Percentiles rank a stretch among this genome's conserved stretches.
These are phyloP conservation scores for Acanthosepion esculentum DNA, from an alignment of 2,888 invertebrate species.

Conservation along the genomic window DNA sequence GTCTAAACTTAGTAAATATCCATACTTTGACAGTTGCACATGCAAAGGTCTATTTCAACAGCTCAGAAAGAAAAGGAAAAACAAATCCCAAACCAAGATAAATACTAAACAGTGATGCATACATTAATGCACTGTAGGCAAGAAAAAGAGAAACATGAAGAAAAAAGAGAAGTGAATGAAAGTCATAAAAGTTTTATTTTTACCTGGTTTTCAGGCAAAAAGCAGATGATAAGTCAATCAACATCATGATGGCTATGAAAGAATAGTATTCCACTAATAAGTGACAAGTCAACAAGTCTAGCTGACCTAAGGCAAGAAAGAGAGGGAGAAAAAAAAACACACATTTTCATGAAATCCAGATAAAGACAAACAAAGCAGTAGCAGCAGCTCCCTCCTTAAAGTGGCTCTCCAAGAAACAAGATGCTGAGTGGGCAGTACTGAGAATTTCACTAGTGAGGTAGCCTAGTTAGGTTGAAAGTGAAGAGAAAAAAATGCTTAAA, in stretches of 20 bases:
- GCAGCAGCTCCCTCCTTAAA: neutral
- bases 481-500: neutral
- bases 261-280: neutral
- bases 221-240: neutral
- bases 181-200: neutral
- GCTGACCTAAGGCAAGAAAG: neutral
- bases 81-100: neutral
- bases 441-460: neutral
- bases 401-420: neutral
- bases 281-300: neutral
- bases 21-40: no score
- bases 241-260: neutral
- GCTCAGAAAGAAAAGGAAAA: neutral
- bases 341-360: neutral
- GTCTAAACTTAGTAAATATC: no score
- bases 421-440: conserved; percentile 16
- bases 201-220: neutral
- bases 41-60: no score
- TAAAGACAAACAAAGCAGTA: neutral
- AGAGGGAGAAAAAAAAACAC: neutral
- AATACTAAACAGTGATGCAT: neutral
- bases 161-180: neutral
- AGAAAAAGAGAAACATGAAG: neutral
- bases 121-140: neutral
- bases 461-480: neutral